Conservation (phyloP, 2,797 vertebrate species). For the Petrocephalus schoutedeni region DNA sequence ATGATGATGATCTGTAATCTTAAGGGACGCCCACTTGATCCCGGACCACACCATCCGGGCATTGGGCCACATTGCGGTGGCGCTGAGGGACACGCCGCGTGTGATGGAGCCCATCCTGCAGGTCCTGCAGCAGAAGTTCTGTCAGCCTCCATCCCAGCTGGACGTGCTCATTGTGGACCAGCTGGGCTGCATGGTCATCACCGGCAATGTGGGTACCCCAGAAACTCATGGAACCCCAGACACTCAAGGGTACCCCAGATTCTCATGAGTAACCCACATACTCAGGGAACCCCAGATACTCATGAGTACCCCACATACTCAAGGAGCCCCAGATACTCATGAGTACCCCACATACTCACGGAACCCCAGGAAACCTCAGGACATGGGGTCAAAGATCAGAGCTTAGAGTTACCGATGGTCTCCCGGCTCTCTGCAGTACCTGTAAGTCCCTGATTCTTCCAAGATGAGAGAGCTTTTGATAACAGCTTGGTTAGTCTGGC, state of each 20-base stretch:
- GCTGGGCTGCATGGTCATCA: constrained; percentile 93
- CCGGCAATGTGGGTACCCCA: constrained; percentile 79
- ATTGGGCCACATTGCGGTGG: constrained; percentile 89
- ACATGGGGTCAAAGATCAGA: background rate
- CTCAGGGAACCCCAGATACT: background rate
- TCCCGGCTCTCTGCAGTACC: background rate
- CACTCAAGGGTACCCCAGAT: background rate
- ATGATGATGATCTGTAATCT: background rate
- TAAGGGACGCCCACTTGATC: constrained; percentile 89
- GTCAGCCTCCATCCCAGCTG: constrained; percentile 85
- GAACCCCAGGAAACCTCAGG: background rate
- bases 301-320: background rate
- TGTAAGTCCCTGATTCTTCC: background rate
- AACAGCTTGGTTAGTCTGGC: background rate
- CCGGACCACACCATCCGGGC: constrained; percentile 94
- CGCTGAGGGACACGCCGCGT: constrained; percentile 86
- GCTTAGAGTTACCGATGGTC: background rate
- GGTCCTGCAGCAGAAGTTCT: constrained; percentile 96
- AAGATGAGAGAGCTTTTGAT: background rate
- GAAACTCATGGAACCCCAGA: background rate
- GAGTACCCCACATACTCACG: background rate
- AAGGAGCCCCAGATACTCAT: background rate
- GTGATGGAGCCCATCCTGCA: constrained; percentile 96
- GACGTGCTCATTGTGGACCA: constrained; percentile 95
- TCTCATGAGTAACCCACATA: background rate